Evolutionary conservation across 2,113 vertebrate genomes (phyloP), one percentile per base, ranked within the genome.

Genomic region (Mustela nigripes): DNA sequence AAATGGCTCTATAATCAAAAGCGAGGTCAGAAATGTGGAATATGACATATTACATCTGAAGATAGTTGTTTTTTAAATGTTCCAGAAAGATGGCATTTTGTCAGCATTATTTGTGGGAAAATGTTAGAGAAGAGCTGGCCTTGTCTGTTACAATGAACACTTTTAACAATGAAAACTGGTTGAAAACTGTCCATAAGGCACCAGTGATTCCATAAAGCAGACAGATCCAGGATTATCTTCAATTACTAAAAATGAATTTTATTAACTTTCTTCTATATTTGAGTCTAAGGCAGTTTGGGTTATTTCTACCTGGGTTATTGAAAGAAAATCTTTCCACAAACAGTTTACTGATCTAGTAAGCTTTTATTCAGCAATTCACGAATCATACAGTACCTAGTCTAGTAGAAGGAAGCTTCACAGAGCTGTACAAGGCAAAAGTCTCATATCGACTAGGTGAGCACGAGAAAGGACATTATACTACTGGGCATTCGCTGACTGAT

Each of bases 111-210:
- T 95, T 88, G 65, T 93, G 81, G 74, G 86, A 62, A 86, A 81
- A 82, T 69, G 5, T 91, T 69, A 22, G 63, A 85, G 14, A 76
- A 76, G 80, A 88, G 21, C 5, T 86, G 88, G 67, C 12, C 50
- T 91, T 91, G 24, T 71, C 28, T 94, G 5, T 76, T 48, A 19
- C 58, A 22, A 78, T 86, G 45, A 89, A 87, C 8, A 62, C 73
- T 88, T 95, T 94, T 90, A 92, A 84, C 91, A 91, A 93, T 63
- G 62, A 97, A 97, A 78, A 91, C 39, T 80, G 24, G 39, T 81
- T 91, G 50, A 78, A 58, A 91, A 71, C 4, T 28, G 95, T 93
- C 71, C 21, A 9, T 79, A 85, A 67, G 11, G 9, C 7, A 76
- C 9, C 45, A 67, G 15, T 94, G 19, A 92, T 50, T 71, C 26